phyloP scores from a whole-genome alignment of 1,140 invertebrate species.

The Polypedilum pembai region DNA sequence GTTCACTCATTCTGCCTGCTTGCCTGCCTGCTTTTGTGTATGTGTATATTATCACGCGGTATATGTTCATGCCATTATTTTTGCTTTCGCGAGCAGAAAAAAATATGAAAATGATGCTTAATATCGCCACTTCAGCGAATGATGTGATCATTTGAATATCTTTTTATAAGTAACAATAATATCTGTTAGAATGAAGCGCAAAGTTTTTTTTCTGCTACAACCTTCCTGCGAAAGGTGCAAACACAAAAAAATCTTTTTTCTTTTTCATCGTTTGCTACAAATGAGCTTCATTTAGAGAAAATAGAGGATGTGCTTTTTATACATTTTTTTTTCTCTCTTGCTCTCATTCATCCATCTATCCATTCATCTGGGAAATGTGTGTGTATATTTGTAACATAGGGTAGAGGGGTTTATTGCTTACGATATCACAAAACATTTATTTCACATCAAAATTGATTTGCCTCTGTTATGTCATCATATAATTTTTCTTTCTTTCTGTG shows the following conservation, averaged over 20 bases:
- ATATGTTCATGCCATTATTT: background rate
- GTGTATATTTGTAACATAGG: too few species aligned
- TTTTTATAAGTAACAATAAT: conserved; percentile 6
- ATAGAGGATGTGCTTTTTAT: too few species aligned
- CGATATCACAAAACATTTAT: background rate
- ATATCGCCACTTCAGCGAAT: conserved; percentile 16
- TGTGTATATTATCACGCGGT: background rate
- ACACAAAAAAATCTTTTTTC: too few species aligned
- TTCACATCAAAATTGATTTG: conserved; percentile 14
- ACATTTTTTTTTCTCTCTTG: too few species aligned
- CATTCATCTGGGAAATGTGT: too few species aligned
- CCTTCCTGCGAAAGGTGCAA: too few species aligned
- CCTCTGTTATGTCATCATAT: background rate
- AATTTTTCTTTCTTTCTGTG: background rate
- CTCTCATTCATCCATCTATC: too few species aligned
- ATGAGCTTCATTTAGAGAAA: too few species aligned
- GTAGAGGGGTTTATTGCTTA: too few species aligned
- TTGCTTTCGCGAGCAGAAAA: background rate
- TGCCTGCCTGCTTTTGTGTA: background rate
- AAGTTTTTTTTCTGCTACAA: too few species aligned
- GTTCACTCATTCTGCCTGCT: background rate
- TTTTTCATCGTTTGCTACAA: too few species aligned
- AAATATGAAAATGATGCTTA: conserved; percentile 1
- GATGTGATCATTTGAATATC: conserved; percentile 5
- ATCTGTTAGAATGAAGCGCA: background rate